Evolutionary conservation across 1,140 invertebrate genomes (phyloP).

Genomic region (Adelges cooleyi): DNA sequence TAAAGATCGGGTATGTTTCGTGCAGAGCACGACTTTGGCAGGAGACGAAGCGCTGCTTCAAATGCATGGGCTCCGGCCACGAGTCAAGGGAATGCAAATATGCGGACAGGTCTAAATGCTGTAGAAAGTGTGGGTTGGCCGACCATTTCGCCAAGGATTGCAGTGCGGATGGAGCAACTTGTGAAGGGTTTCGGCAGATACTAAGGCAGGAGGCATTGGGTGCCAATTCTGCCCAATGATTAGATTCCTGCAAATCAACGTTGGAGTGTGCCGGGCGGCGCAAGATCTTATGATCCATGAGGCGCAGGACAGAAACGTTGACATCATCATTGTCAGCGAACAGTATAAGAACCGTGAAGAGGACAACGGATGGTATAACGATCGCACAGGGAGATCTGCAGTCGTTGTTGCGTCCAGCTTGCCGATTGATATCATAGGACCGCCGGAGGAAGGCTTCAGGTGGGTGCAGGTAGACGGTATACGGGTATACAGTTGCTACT

Average conservation of each 20-base stretch:
- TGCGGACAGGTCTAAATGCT: too few species aligned
- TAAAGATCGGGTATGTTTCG: not conserved
- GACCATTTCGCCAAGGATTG: too few species aligned
- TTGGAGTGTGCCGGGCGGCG: not conserved
- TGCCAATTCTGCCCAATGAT: not conserved
- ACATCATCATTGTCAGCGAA: not conserved
- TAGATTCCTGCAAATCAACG: constrained; percentile 3
- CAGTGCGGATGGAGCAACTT: too few species aligned
- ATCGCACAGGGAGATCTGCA: not conserved
- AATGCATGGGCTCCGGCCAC: too few species aligned
- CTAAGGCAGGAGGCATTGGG: not conserved
- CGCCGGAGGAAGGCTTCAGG: not conserved
- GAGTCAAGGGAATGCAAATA: too few species aligned
- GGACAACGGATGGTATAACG: not conserved
- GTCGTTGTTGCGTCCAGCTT: too few species aligned
- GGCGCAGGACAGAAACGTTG: not conserved
- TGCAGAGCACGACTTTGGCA: not conserved
- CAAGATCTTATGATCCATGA: not conserved
- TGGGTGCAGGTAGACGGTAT: not conserved
- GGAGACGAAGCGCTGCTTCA: too few species aligned
- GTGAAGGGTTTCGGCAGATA: too few species aligned
- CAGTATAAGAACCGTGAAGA: not conserved
- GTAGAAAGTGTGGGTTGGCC: too few species aligned
- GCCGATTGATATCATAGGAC: too few species aligned
- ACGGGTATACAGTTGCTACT: not conserved